phyloP scores from a whole-genome alignment of 1,140 invertebrate species.

The Dendrolimus punctatus region DNA sequence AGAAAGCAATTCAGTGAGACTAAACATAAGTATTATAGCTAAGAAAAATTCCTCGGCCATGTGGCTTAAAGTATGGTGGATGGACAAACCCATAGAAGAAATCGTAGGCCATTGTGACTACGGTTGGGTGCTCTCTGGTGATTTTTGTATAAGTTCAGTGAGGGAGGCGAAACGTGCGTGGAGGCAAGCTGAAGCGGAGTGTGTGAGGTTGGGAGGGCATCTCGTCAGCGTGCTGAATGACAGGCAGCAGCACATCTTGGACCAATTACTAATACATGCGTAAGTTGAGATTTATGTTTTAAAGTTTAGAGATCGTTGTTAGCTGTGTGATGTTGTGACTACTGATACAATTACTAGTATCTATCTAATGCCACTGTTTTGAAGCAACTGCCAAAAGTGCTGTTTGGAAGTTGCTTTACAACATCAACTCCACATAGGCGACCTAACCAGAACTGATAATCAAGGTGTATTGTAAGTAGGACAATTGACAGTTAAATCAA shows the following conservation, averaged over 20 bases:
- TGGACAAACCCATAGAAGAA: conserved; percentile 70
- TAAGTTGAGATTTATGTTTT: conserved; percentile 35
- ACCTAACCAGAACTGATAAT: too few relatives aligned
- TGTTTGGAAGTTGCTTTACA: too few relatives aligned
- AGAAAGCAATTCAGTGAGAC: conserved; percentile 67
- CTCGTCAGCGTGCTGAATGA: conserved; percentile 76
- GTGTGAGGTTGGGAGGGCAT: conserved; percentile 75
- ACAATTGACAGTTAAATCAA: too few relatives aligned
- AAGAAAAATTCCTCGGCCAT: conserved; percentile 50
- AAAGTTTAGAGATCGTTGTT: too few relatives aligned
- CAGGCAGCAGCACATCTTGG: conserved; percentile 73
- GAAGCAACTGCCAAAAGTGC: too few relatives aligned
- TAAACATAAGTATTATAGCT: conserved; percentile 56
- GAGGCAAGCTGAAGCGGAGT: conserved; percentile 77
- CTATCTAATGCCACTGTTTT: too few relatives aligned
- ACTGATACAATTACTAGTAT: too few relatives aligned
- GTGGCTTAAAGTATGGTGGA: conserved; percentile 69
- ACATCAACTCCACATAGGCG: too few relatives aligned
- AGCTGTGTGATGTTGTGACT: too few relatives aligned
- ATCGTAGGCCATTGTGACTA: conserved; percentile 75
- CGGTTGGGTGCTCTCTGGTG: conserved; percentile 75
- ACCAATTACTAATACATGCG: conserved; percentile 76
- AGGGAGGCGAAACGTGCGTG: conserved; percentile 73
- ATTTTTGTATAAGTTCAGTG: conserved; percentile 76
- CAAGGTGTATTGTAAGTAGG: too few relatives aligned